phyloP scores from a whole-genome alignment of 2,797 vertebrate genomes.

The Tenualosa ilisha region DNA sequence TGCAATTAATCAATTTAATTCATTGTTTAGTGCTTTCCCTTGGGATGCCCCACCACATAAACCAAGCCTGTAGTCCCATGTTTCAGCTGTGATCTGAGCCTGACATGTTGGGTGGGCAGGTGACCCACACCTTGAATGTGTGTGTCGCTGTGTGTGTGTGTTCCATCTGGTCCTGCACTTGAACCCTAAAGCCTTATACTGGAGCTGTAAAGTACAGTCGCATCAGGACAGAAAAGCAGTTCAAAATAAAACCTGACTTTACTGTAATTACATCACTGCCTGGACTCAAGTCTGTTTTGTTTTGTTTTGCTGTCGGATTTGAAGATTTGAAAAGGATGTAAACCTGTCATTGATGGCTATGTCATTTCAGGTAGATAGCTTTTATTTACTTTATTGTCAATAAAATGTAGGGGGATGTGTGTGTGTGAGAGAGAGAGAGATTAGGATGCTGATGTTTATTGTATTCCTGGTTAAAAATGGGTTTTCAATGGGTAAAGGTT shows the following conservation, averaged over 20 bases:
- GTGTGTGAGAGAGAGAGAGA: too few species aligned
- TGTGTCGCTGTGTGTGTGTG: neutral
- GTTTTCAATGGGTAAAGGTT: too few species aligned
- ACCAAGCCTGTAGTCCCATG: neutral
- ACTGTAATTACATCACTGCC: neutral
- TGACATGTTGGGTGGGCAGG: neutral
- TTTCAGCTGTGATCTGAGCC: constrained; percentile 8
- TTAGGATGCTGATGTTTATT: too few species aligned
- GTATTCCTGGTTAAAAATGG: too few species aligned
- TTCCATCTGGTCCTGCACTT: neutral
- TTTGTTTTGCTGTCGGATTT: neutral
- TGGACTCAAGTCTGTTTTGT: neutral
- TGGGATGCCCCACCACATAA: neutral
- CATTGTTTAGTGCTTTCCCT: neutral
- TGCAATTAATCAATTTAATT: neutral
- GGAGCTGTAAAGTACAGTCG: neutral
- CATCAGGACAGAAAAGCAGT: neutral
- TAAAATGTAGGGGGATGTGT: too few species aligned
- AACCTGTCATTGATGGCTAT: neutral
- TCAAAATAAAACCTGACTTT: constrained; percentile 5
- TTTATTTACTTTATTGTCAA: too few species aligned
- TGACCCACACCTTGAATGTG: neutral
- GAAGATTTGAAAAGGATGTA: neutral
- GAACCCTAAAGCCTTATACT: neutral
- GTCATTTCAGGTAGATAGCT: neutral